phyloP scores from a whole-genome alignment of 2,113 vertebrate genomes.

The Mola mola region DNA sequence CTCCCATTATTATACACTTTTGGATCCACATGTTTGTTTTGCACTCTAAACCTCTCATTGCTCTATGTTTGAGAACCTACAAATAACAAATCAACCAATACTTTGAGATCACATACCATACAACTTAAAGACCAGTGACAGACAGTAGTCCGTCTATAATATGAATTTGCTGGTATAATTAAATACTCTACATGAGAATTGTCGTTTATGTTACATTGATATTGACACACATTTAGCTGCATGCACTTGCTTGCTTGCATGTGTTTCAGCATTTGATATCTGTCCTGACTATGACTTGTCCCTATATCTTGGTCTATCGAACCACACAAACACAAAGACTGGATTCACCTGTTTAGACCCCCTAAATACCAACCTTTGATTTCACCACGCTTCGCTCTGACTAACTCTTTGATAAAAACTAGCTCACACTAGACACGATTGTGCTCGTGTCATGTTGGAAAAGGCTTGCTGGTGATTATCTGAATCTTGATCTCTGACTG shows the following conservation, averaged over 20 bases:
- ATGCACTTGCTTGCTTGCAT: not conserved
- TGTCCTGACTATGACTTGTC: not conserved
- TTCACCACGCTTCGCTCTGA: constrained; percentile 7
- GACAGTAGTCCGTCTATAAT: not conserved
- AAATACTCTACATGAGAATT: not conserved
- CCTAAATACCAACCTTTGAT: constrained; percentile 16
- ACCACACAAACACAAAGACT: not conserved
- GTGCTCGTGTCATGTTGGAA: constrained; percentile 35
- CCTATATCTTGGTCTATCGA: constrained; percentile 1
- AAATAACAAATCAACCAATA: too few relatives aligned
- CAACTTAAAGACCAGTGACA: not conserved
- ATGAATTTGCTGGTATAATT: too few relatives aligned
- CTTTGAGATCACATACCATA: not conserved
- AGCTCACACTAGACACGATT: constrained; percentile 34
- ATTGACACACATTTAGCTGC: not conserved
- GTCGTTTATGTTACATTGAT: not conserved
- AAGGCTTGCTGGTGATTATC: constrained; percentile 45
- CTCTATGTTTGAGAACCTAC: too few relatives aligned
- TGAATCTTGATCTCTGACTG: constrained; percentile 59
- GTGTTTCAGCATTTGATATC: not conserved
- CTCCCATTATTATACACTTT: too few relatives aligned
- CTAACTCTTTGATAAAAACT: constrained; percentile 19
- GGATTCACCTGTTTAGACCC: constrained; percentile 28
- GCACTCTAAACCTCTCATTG: too few relatives aligned
- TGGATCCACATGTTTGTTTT: too few relatives aligned